These are phyloP conservation scores for Dolichallabes microphthalmus DNA, from an alignment of 2,113 vertebrate genomes.

Conservation along the genomic window DNA sequence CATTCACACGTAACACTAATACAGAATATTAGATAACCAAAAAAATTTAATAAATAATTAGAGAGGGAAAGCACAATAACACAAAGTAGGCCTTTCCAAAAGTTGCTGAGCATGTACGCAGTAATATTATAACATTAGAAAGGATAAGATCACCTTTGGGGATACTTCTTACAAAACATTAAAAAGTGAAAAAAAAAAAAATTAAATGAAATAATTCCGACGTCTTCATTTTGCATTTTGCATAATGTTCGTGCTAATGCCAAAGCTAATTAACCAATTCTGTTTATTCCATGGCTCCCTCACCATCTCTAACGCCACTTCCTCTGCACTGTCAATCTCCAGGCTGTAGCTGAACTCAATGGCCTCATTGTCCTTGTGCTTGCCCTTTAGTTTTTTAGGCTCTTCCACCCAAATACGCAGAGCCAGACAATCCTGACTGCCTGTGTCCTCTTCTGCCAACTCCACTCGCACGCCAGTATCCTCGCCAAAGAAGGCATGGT, in stretches of 20 bases:
- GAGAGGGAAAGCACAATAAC: neutral
- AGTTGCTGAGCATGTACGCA: neutral
- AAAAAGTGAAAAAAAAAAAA: neutral
- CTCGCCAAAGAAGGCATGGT: conserved; percentile 88
- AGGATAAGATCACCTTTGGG: neutral
- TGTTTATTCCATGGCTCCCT: conserved; percentile 49
- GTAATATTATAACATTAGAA: neutral
- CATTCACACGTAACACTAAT: too few relatives aligned
- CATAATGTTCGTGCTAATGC: neutral
- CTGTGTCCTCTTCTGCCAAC: conserved; percentile 86
- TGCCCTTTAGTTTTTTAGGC: conserved; percentile 93
- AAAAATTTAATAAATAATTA: neutral
- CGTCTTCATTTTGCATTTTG: neutral
- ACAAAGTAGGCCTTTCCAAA: neutral
- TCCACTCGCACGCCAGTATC: conserved; percentile 92
- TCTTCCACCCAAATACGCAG: conserved; percentile 94
- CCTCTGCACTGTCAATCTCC: conserved; percentile 86
- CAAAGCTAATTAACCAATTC: neutral
- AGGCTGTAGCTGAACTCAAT: conserved; percentile 96
- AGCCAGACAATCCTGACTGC: conserved; percentile 77
- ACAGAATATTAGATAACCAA: neutral
- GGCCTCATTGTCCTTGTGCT: conserved; percentile 96
- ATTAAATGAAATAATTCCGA: too few relatives aligned
- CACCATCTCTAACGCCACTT: conserved; percentile 94
- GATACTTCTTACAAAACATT: neutral